Percentiles rank a stretch among this genome's conserved stretches.
Conservation (phyloP, 2,113 vertebrate genomes). For the Halcyon senegalensis region DNA sequence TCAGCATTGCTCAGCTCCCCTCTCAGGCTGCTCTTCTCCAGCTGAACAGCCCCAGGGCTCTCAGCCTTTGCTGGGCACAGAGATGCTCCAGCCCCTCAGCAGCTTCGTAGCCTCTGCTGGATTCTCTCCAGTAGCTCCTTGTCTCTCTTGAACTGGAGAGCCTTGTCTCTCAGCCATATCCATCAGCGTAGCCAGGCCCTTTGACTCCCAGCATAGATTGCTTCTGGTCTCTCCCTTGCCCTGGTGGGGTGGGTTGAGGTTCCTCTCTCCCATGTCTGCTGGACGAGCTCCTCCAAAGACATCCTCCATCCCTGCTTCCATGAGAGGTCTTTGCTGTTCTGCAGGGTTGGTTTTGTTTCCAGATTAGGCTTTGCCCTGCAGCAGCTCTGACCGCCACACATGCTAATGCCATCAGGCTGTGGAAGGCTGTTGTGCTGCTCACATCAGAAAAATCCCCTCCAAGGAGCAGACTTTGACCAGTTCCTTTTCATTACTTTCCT, state of each 20-base stretch:
- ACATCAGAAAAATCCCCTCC: background rate
- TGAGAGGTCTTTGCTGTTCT: background rate
- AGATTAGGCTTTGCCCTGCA: background rate
- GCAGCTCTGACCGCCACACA: background rate
- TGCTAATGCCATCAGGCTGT: background rate
- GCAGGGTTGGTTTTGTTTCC: background rate
- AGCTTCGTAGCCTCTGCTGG: too few species aligned
- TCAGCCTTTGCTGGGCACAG: too few species aligned
- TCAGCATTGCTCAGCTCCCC: too few species aligned
- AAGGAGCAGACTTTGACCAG: background rate
- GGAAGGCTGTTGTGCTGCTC: background rate
- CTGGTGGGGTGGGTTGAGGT: background rate
- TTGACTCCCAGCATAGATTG: background rate
- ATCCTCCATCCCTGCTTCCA: background rate
- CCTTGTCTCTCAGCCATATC: background rate
- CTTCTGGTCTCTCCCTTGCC: background rate
- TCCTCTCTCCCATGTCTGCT: background rate
- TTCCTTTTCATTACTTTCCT: background rate
- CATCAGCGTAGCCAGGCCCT: background rate
- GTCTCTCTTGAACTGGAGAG: too few species aligned
- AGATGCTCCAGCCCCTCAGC: too few species aligned
- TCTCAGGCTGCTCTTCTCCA: too few species aligned
- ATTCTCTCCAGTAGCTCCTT: too few species aligned
- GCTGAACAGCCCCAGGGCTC: too few species aligned
- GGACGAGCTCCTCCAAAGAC: background rate